Percentiles rank a stretch among this genome's conserved stretches.
phyloP scores from a whole-genome alignment of 2,888 invertebrate genomes.

The Litoditis marina region DNA sequence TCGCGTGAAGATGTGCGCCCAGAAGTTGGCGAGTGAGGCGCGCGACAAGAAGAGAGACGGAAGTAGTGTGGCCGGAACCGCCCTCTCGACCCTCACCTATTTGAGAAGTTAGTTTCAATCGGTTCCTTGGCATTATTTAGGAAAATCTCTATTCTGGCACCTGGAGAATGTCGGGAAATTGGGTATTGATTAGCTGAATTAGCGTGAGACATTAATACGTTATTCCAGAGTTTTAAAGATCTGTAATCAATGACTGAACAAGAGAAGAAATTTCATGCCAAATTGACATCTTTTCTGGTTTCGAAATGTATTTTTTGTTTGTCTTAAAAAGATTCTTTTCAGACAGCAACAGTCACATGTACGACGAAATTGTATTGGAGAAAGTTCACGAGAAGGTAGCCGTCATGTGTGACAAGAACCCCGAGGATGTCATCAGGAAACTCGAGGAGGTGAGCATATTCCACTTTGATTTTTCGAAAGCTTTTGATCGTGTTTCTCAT shows the following conservation, averaged over 20 bases:
- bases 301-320: neutral
- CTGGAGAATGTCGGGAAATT: no score
- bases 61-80: slow-evolving; percentile 67
- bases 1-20: slow-evolving; percentile 69
- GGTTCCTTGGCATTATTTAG: neutral
- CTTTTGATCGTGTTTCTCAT: no score
- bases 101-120: slow-evolving; percentile 24
- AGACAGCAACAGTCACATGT: slow-evolving; percentile 49
- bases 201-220: no score
- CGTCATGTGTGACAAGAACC: slow-evolving; percentile 30
- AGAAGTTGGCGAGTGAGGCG: slow-evolving; percentile 79
- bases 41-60: slow-evolving; percentile 76
- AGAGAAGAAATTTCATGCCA: no score
- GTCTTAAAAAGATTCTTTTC: slow-evolving; percentile 9
- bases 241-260: no score
- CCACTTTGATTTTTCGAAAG: no score
- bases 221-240: no score
- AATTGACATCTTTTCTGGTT: neutral
- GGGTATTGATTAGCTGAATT: no score
- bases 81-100: slow-evolving; percentile 31
- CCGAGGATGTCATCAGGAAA: slow-evolving; percentile 32
- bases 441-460: slow-evolving; percentile 34
- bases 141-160: no score
- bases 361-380: slow-evolving; percentile 48
- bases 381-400: slow-evolving; percentile 46